Evolutionary conservation across 2,113 vertebrate species (phyloP).

Genomic region (Protobothrops flavoviridis): DNA sequence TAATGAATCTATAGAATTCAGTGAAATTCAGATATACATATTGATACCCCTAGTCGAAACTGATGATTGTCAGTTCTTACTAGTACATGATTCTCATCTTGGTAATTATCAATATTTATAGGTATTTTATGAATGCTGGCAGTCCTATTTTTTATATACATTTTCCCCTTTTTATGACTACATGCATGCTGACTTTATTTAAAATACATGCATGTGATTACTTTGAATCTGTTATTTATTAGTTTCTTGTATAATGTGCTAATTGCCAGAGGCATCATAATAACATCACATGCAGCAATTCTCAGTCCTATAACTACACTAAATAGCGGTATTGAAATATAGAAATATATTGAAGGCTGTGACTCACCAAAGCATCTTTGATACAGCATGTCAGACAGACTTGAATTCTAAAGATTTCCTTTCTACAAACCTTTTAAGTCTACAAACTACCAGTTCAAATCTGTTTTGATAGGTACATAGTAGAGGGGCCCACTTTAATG

Average conservation of each 20-base stretch:
- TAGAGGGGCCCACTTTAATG: background rate
- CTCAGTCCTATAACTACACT: background rate
- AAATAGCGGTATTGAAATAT: background rate
- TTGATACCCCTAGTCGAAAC: background rate
- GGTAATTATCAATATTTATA: background rate
- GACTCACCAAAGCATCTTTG: background rate
- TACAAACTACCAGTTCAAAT: background rate
- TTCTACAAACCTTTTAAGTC: background rate
- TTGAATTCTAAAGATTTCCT: background rate
- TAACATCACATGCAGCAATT: background rate
- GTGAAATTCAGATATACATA: background rate
- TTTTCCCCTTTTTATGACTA: background rate
- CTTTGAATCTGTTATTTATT: background rate
- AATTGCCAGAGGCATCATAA: background rate
- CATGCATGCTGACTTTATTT: background rate
- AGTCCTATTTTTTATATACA: background rate
- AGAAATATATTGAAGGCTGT: background rate
- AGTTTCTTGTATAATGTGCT: background rate
- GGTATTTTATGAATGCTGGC: background rate
- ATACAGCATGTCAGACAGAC: background rate
- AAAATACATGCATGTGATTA: background rate
- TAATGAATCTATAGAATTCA: background rate
- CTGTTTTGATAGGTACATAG: background rate
- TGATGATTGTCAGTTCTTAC: background rate
- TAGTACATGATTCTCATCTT: background rate